phyloP scores from a whole-genome alignment of 2,888 invertebrate species.

The Allolobophora icterica region DNA sequence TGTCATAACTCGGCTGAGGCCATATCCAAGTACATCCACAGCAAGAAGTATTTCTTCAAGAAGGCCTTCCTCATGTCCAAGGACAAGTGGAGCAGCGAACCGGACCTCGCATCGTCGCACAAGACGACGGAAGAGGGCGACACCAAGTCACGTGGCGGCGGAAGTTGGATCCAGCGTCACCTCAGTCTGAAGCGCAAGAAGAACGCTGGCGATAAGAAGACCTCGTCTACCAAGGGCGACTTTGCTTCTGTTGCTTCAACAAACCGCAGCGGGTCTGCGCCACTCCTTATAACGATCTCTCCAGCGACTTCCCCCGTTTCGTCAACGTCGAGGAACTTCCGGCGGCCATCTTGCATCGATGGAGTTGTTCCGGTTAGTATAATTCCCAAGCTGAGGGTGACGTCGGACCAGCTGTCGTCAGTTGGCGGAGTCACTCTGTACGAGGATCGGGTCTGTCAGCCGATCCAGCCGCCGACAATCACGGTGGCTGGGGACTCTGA shows the following conservation, averaged over 20 bases:
- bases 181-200: slow-evolving; percentile 46
- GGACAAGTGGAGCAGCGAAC: slow-evolving; percentile 71
- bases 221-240: neutral
- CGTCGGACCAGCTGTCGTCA: slow-evolving; percentile 13
- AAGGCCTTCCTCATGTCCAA: slow-evolving; percentile 52
- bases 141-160: slow-evolving; percentile 25
- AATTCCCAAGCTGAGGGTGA: slow-evolving; percentile 32
- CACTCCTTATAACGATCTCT: slow-evolving; percentile 38
- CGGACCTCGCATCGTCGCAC: slow-evolving; percentile 56
- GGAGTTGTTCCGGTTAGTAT: slow-evolving; percentile 45
- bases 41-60: slow-evolving; percentile 57
- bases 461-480: slow-evolving; percentile 6
- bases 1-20: slow-evolving; percentile 76
- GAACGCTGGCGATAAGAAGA: neutral
- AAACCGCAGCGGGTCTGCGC: slow-evolving; percentile 39
- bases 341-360: slow-evolving; percentile 52
- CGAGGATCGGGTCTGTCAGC: neutral
- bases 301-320: slow-evolving; percentile 26
- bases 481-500: slow-evolving; percentile 6
- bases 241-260: slow-evolving; percentile 22
- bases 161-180: slow-evolving; percentile 49
- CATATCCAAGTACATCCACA: slow-evolving; percentile 72
- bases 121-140: slow-evolving; percentile 29
- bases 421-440: neutral
- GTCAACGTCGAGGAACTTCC: slow-evolving; percentile 33